Evolutionary conservation across 1,140 invertebrate species (phyloP).

Genomic region (Platyura marginata): DNA sequence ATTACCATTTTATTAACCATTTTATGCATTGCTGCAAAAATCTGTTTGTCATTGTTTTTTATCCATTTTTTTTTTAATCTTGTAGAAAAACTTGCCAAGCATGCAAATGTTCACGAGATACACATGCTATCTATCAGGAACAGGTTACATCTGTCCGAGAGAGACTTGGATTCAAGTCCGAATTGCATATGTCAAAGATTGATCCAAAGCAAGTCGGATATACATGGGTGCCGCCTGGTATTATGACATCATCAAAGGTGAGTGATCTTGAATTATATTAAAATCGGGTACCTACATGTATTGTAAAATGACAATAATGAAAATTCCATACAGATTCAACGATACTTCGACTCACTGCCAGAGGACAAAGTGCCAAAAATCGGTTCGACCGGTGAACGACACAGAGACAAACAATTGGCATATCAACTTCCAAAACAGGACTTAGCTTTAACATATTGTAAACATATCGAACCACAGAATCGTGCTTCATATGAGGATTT

Average conservation of each 20-base stretch:
- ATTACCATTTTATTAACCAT: no score
- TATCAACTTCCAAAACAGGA: constrained; percentile 89
- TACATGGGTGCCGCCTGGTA: constrained; percentile 66
- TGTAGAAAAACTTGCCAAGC: constrained; percentile 37
- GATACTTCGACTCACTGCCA: constrained; percentile 58
- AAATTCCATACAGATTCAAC: constrained; percentile 20
- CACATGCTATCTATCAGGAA: constrained; percentile 74
- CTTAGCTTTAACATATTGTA: constrained; percentile 71
- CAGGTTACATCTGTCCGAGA: constrained; percentile 67
- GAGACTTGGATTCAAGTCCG: constrained; percentile 53
- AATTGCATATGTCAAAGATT: constrained; percentile 19
- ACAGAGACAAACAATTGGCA: constrained; percentile 65
- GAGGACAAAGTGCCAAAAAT: constrained; percentile 57
- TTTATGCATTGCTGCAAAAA: no score
- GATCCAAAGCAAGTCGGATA: constrained; percentile 44
- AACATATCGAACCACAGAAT: constrained; percentile 61
- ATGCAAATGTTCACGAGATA: constrained; percentile 72
- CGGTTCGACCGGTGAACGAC: constrained; percentile 56
- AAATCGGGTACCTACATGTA: not conserved
- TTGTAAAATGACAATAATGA: not conserved
- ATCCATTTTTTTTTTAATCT: not conserved
- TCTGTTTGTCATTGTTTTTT: constrained; percentile 2
- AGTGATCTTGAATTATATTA: not conserved
- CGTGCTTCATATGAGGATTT: constrained; percentile 72
- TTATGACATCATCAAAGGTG: constrained; percentile 37